A percentile compares a stretch with the other conserved stretches of the same genome.
Conservation (phyloP, 1,140 invertebrate species). For the Sminthurides bifidus region DNA sequence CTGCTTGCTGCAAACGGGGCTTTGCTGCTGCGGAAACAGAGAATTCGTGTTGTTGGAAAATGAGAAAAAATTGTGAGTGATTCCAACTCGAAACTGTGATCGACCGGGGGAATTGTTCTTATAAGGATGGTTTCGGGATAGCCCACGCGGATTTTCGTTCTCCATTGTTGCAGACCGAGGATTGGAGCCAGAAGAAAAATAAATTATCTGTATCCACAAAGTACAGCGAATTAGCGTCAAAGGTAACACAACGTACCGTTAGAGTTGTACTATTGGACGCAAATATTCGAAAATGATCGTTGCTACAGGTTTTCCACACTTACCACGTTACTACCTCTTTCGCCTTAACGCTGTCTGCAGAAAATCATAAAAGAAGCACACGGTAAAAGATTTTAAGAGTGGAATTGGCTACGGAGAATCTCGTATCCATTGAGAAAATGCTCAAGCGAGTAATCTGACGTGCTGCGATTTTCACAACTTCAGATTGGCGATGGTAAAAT, state of each 20-base stretch:
- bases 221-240: neutral
- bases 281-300: neutral
- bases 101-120: neutral
- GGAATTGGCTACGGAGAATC: no score
- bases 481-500: no score
- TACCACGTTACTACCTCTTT: neutral
- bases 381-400: no score
- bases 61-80: constrained; percentile 19
- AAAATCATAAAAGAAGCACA: no score
- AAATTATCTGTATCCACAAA: neutral
- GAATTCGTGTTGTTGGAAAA: constrained; percentile 14
- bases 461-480: no score
- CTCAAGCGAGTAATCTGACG: no score
- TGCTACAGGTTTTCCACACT: neutral
- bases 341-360: neutral
- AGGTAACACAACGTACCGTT: neutral
- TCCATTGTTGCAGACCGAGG: neutral
- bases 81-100: neutral
- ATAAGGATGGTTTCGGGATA: neutral
- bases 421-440: no score
- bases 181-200: neutral
- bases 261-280: neutral
- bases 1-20: no score
- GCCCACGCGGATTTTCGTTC: constrained; percentile 1
- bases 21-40: constrained; percentile 10